These are phyloP conservation scores for Mus spicilegus DNA, from an alignment of 2,113 vertebrate genomes.

Conservation along the genomic window DNA sequence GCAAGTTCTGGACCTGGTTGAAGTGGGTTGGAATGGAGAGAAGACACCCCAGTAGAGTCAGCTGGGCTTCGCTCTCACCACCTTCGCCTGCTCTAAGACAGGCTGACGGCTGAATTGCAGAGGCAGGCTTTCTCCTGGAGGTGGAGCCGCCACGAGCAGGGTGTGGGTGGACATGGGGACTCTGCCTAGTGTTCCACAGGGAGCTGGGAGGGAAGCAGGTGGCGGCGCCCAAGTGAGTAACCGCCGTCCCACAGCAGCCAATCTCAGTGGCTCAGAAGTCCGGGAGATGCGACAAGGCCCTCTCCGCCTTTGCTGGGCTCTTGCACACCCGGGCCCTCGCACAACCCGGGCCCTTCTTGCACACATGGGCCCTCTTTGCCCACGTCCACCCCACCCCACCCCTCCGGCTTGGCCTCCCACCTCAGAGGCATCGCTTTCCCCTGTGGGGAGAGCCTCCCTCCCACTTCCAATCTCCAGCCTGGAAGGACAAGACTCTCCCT, in stretches of 20 bases:
- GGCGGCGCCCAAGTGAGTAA: conserved; percentile 67
- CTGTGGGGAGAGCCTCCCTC: background rate
- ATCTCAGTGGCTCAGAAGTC: conserved; percentile 40
- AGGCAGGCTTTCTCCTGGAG: conserved; percentile 32
- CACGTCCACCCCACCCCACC: background rate
- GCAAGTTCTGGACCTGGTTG: background rate
- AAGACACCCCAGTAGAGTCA: background rate
- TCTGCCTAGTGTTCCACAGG: conserved; percentile 11
- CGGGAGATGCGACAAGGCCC: background rate
- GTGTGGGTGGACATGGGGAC: conserved; percentile 44
- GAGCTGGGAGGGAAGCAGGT: conserved; percentile 68
- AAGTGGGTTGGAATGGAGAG: background rate
- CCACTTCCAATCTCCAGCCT: background rate
- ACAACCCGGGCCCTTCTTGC: background rate
- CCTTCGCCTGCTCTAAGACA: background rate
- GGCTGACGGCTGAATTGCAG: background rate
- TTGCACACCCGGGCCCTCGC: background rate
- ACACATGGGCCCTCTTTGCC: background rate
- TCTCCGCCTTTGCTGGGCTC: background rate
- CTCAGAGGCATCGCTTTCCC: background rate
- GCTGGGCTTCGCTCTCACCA: background rate
- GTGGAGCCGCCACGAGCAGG: conserved; percentile 10
- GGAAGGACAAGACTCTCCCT: background rate
- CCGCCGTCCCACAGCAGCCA: conserved; percentile 14
- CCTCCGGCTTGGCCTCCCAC: background rate